These are phyloP conservation scores for Myocastor coypus DNA, from an alignment of 2,113 vertebrate genomes.

Conservation along the genomic window DNA sequence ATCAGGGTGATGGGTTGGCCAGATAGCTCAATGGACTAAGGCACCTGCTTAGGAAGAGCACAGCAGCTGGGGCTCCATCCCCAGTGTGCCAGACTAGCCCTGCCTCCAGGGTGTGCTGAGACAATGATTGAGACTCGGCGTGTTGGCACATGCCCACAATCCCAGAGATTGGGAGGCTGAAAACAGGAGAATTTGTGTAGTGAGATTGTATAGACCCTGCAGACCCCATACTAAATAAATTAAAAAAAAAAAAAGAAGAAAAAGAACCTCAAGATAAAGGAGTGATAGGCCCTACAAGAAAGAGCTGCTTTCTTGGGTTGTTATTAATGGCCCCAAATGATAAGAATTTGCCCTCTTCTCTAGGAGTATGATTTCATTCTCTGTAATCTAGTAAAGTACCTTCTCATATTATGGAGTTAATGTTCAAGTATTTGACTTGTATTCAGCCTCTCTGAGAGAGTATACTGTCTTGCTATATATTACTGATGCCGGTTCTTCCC, in stretches of 20 bases:
- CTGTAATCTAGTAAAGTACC: not conserved
- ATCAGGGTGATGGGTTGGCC: not conserved
- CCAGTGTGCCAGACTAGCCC: too few relatives aligned
- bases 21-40: too few relatives aligned
- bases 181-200: too few relatives aligned
- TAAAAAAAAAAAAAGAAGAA: too few relatives aligned
- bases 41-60: too few relatives aligned
- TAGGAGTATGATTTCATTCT: not conserved
- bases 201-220: too few relatives aligned
- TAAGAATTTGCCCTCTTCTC: not conserved
- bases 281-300: not conserved
- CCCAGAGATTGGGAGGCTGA: too few relatives aligned
- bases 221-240: too few relatives aligned
- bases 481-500: not conserved
- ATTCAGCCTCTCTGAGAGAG: not conserved
- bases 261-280: not conserved
- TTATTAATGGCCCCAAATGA: not conserved
- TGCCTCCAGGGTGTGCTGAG: too few relatives aligned
- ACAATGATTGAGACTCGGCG: too few relatives aligned
- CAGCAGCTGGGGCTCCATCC: too few relatives aligned
- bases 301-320: slow-evolving; percentile 8
- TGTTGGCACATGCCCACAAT: too few relatives aligned
- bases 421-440: slow-evolving; percentile 36
- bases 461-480: slow-evolving; percentile 12
- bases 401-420: slow-evolving; percentile 30